Percentiles rank a stretch among this genome's conserved stretches.
Evolutionary conservation across 1,140 invertebrate species (phyloP).

Genomic region (Eupeodes corollae): DNA sequence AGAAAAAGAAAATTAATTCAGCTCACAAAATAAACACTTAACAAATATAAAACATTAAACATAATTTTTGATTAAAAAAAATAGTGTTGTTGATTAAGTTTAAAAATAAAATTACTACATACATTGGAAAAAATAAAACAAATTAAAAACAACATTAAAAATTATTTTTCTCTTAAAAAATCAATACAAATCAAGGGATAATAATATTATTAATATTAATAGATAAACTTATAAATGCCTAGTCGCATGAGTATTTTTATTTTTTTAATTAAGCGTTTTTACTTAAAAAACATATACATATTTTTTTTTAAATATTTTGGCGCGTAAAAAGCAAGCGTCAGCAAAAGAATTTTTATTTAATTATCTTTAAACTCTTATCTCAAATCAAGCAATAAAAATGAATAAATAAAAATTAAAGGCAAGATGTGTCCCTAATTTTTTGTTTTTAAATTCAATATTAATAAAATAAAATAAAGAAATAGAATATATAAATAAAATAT

Average conservation of each 20-base stretch:
- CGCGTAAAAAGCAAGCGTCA: neutral
- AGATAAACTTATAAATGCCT: slow-evolving; percentile 19
- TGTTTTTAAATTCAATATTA: slow-evolving; percentile 12
- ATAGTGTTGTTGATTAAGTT: too few species aligned
- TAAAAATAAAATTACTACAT: too few species aligned
- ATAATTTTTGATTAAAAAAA: too few species aligned
- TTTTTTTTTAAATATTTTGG: too few species aligned
- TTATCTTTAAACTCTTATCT: too few species aligned
- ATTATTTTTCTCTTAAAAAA: too few species aligned
- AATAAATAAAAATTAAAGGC: slow-evolving; percentile 7
- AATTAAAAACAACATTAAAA: too few species aligned
- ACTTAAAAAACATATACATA: slow-evolving; percentile 14
- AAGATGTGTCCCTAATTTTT: slow-evolving; percentile 18
- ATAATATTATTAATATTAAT: slow-evolving; percentile 5
- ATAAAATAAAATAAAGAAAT: neutral
- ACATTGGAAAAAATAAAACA: too few species aligned
- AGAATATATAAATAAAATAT: slow-evolving; percentile 10
- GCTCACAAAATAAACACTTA: too few species aligned
- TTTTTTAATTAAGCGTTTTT: slow-evolving; percentile 33
- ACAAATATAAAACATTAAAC: too few species aligned
- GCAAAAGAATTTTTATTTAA: neutral
- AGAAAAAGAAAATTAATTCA: too few species aligned
- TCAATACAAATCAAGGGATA: too few species aligned
- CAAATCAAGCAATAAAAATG: neutral
- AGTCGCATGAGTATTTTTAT: slow-evolving; percentile 38